These are phyloP conservation scores for Sterna hirundo DNA, from an alignment of 2,113 vertebrate species.

Conservation along the genomic window DNA sequence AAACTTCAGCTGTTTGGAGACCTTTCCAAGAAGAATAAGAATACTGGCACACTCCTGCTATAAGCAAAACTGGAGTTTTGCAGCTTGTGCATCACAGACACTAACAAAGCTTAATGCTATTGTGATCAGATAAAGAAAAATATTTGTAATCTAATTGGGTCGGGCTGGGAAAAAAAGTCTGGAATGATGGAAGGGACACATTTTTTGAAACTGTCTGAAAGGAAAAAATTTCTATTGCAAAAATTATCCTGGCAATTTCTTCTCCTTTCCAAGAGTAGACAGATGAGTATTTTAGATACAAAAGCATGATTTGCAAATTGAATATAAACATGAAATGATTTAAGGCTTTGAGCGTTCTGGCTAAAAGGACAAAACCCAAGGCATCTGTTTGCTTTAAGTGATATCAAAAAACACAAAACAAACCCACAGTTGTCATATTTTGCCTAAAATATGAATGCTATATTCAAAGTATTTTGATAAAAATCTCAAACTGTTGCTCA, in stretches of 20 bases:
- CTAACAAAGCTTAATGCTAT: neutral
- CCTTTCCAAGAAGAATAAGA: neutral
- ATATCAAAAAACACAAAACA: neutral
- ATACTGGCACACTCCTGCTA: neutral
- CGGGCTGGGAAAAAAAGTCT: neutral
- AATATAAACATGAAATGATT: neutral
- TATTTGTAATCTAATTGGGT: neutral
- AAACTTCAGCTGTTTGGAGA: constrained; percentile 21
- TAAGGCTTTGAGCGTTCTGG: neutral
- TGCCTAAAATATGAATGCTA: neutral
- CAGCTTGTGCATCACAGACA: neutral
- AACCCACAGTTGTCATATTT: neutral
- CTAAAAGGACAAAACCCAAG: neutral
- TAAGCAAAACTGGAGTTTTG: neutral
- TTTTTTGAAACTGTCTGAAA: neutral
- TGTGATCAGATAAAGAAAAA: neutral
- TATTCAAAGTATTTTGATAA: neutral
- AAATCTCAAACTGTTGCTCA: neutral
- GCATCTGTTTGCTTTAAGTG: neutral
- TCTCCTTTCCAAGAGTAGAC: neutral
- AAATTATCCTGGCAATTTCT: neutral
- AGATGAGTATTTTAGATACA: neutral
- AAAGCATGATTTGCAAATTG: neutral
- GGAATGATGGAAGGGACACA: neutral
- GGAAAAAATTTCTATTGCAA: neutral